Evolutionary conservation across 2,888 invertebrate genomes (phyloP).

Genomic region (Tenodera sinensis): DNA sequence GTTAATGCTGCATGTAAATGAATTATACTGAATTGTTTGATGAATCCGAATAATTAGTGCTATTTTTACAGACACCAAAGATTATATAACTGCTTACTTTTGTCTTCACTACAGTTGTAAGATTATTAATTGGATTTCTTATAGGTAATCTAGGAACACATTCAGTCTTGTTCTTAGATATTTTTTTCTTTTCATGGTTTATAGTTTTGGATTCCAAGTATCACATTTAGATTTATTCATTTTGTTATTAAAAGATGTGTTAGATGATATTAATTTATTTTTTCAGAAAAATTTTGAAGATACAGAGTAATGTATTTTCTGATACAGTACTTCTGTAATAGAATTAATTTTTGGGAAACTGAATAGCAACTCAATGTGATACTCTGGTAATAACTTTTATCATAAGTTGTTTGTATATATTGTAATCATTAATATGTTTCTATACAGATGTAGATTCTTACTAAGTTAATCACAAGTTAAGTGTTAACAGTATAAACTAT

Average conservation of each 20-base stretch:
- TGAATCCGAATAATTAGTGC: neutral
- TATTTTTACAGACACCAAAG: conserved; percentile 26
- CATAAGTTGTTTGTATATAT: neutral
- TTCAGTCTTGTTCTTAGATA: neutral
- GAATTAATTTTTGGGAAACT: neutral
- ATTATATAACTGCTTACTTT: conserved; percentile 4
- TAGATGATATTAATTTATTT: neutral
- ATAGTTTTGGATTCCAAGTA: neutral
- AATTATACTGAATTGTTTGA: neutral
- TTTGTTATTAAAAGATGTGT: neutral
- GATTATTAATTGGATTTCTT: neutral
- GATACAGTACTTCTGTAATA: neutral
- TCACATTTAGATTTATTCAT: neutral
- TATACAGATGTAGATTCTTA: neutral
- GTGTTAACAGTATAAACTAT: neutral
- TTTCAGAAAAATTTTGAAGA: neutral
- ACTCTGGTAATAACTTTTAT: neutral
- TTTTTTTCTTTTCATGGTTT: neutral
- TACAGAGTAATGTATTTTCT: neutral
- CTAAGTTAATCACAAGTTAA: neutral
- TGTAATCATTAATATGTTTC: neutral
- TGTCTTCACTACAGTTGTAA: neutral
- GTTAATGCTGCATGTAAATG: conserved; percentile 17
- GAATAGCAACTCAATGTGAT: neutral
- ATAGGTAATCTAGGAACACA: neutral